A percentile compares a stretch with the other conserved stretches of the same genome.
Evolutionary conservation across 2,888 invertebrate species (phyloP).

Genomic region (Philaethria dido): DNA sequence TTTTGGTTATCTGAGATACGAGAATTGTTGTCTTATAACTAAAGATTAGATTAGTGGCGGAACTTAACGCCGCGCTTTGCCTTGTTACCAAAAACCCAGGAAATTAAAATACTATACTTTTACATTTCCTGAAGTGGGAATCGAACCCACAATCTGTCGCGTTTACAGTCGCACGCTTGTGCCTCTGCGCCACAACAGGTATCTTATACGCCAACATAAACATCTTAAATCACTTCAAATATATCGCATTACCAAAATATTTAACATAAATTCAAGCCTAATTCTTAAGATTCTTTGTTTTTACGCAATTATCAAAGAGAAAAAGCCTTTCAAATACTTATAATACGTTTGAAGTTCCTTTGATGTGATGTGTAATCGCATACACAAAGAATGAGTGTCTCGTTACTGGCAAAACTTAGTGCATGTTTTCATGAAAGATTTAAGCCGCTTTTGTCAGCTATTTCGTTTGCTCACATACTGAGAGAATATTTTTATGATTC

Average conservation of each 20-base stretch:
- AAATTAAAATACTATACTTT: no score
- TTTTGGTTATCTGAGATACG: no score
- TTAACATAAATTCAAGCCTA: slow-evolving; percentile 9
- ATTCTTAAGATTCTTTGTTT: slow-evolving; percentile 24
- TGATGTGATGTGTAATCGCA: slow-evolving; percentile 16
- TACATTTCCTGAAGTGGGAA: no score
- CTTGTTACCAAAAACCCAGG: no score
- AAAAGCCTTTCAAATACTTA: slow-evolving; percentile 9
- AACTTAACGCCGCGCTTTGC: no score
- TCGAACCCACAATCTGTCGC: no score
- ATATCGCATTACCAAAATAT: not conserved
- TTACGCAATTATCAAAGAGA: slow-evolving; percentile 14
- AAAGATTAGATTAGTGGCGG: no score
- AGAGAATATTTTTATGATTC: slow-evolving; percentile 12
- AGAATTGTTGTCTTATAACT: no score
- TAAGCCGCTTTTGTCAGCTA: slow-evolving; percentile 28
- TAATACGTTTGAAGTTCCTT: slow-evolving; percentile 13
- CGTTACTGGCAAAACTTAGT: slow-evolving; percentile 25
- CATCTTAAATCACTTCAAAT: not conserved
- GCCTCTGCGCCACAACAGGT: no score
- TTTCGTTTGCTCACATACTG: slow-evolving; percentile 12
- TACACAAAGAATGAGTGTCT: slow-evolving; percentile 24
- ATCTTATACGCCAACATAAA: no score
- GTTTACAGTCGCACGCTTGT: no score
- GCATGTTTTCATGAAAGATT: slow-evolving; percentile 28